Percentiles rank a stretch among this genome's conserved stretches.
Conservation (phyloP, 1,140 invertebrate species). For the Aphelinus certus region DNA sequence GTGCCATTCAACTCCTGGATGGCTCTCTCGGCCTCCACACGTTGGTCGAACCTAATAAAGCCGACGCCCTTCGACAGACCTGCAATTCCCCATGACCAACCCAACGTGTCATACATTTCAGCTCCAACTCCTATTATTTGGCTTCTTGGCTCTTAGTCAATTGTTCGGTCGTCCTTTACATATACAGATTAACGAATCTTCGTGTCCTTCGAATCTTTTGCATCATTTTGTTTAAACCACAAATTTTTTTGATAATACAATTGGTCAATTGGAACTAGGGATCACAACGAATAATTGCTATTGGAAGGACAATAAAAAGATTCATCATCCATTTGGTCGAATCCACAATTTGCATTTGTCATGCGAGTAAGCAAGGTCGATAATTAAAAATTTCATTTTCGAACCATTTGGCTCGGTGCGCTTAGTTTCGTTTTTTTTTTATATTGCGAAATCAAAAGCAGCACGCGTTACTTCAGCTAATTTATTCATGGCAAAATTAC, state of each 20-base stretch:
- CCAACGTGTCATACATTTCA: too few species aligned
- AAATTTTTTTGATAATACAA: too few species aligned
- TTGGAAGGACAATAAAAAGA: not conserved
- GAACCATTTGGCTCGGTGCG: conserved; percentile 63
- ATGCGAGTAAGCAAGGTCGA: conserved; percentile 14
- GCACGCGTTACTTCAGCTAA: conserved; percentile 13
- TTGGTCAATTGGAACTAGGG: too few species aligned
- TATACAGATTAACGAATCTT: too few species aligned
- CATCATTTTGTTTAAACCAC: too few species aligned
- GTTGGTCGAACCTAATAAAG: conserved; percentile 98
- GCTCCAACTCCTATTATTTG: too few species aligned
- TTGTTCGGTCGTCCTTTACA: too few species aligned
- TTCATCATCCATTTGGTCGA: not conserved
- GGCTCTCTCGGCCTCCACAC: conserved; percentile 95
- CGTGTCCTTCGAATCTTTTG: too few species aligned
- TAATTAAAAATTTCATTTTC: conserved; percentile 19
- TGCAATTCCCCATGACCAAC: conserved; percentile 52
- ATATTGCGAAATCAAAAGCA: conserved; percentile 42
- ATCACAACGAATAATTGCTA: not conserved
- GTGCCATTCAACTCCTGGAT: conserved; percentile 98
- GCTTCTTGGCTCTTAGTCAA: too few species aligned
- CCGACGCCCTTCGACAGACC: conserved; percentile 99
- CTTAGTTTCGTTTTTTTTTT: conserved; percentile 61
- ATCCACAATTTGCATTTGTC: conserved; percentile 16
- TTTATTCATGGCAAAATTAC: conserved; percentile 34